A percentile compares a stretch with the other conserved stretches of the same genome.
Conservation (phyloP, 1,140 invertebrate species). For the Drosophila suzukii region DNA sequence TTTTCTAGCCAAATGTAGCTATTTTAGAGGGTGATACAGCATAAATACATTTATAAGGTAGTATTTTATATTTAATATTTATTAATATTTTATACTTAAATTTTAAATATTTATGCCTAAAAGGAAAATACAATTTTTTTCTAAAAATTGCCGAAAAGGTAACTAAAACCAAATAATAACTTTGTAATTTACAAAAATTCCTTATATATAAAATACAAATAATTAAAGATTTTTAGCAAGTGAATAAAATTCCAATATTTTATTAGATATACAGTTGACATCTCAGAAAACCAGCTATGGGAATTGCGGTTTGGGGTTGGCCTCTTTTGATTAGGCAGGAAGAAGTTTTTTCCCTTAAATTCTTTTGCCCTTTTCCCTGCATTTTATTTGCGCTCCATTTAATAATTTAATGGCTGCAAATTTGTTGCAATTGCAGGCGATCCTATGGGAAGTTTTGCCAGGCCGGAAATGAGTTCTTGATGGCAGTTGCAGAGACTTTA, state of each 20-base stretch:
- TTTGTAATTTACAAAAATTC: no score
- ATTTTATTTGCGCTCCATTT: constrained; percentile 64
- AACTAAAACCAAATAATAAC: no score
- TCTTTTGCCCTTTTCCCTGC: constrained; percentile 14
- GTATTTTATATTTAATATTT: no score
- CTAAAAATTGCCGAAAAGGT: no score
- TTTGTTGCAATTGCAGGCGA: constrained; percentile 45
- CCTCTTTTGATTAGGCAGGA: constrained; percentile 68
- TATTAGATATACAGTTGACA: neutral
- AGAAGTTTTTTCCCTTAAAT: constrained; percentile 32
- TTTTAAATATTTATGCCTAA: no score
- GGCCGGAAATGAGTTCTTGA: constrained; percentile 76
- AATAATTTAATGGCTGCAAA: constrained; percentile 70
- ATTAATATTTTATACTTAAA: no score
- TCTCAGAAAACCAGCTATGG: neutral
- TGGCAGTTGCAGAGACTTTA: constrained; percentile 31
- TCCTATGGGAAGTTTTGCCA: constrained; percentile 54
- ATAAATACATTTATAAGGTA: no score
- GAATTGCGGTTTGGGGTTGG: constrained; percentile 19
- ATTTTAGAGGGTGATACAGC: neutral
- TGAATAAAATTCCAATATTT: no score
- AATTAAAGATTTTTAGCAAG: no score
- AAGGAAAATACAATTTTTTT: no score
- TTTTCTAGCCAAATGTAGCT: neutral
- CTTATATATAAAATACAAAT: no score